phyloP scores from a whole-genome alignment of 2,113 vertebrate species.

The Rhabdornis inornatus region DNA sequence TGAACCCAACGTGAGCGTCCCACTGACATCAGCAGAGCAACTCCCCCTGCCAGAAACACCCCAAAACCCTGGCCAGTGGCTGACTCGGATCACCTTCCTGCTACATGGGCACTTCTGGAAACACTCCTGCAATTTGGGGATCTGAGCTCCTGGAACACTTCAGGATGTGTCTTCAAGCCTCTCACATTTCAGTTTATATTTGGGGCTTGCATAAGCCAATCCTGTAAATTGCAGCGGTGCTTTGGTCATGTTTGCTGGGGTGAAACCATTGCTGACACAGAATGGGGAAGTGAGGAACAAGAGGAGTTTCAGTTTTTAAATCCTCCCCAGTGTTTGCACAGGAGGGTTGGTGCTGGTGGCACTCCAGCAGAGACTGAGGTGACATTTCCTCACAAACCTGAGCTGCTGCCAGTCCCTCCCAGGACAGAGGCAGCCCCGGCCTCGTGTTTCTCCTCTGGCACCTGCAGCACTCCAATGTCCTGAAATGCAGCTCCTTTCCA shows the following conservation, averaged over 20 bases:
- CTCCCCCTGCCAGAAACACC: background rate
- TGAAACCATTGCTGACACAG: background rate
- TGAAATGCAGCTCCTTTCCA: background rate
- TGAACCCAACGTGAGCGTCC: background rate
- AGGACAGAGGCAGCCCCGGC: background rate
- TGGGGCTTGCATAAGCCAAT: constrained; percentile 24
- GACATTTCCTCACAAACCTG: background rate
- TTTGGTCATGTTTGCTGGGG: background rate
- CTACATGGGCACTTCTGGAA: background rate
- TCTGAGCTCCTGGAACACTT: background rate
- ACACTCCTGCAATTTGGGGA: background rate
- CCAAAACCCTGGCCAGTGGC: background rate
- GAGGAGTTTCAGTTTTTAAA: background rate
- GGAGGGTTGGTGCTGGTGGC: background rate
- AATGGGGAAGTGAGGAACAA: background rate
- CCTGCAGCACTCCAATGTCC: fast-evolving
- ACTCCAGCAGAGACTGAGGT: background rate
- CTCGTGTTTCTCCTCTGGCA: background rate
- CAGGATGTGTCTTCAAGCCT: background rate
- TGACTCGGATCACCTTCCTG: background rate
- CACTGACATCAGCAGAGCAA: background rate
- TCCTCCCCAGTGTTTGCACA: fast-evolving
- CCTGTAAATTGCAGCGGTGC: background rate
- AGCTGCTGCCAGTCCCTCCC: background rate
- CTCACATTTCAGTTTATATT: constrained; percentile 52